Conservation (phyloP, 2,797 vertebrate species). For the Cuculus canorus region DNA sequence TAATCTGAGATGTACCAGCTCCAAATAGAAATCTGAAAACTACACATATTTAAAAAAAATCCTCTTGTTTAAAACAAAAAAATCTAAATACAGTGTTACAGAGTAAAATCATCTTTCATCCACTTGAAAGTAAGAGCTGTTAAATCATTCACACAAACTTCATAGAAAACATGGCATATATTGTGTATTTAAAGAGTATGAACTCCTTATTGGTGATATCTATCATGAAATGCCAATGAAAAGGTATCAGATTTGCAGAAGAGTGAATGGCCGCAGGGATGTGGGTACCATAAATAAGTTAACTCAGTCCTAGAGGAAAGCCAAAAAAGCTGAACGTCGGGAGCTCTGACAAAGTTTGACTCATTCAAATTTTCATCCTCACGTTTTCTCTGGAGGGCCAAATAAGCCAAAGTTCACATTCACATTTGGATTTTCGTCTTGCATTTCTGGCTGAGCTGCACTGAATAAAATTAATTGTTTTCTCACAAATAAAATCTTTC, state of each 20-base stretch:
- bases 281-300: background rate
- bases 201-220: background rate
- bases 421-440: background rate
- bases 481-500: background rate
- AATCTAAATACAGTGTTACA: accelerated
- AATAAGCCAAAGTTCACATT: background rate
- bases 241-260: background rate
- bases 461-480: background rate
- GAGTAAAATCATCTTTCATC: background rate
- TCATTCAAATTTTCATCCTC: background rate
- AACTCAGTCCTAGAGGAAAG: background rate
- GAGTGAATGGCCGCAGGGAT: background rate
- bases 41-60: background rate
- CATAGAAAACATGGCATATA: accelerated
- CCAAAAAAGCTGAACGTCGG: background rate
- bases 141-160: background rate
- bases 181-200: accelerated
- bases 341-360: background rate
- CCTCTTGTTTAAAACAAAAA: background rate
- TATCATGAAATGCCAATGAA: accelerated
- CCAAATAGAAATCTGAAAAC: background rate
- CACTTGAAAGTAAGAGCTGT: background rate
- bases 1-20: background rate
- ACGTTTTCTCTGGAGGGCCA: background rate
- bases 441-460: background rate